Percentiles rank a stretch among this genome's conserved stretches.
Conservation (phyloP, 2,888 invertebrate genomes). For the Fabriciana adippe region DNA sequence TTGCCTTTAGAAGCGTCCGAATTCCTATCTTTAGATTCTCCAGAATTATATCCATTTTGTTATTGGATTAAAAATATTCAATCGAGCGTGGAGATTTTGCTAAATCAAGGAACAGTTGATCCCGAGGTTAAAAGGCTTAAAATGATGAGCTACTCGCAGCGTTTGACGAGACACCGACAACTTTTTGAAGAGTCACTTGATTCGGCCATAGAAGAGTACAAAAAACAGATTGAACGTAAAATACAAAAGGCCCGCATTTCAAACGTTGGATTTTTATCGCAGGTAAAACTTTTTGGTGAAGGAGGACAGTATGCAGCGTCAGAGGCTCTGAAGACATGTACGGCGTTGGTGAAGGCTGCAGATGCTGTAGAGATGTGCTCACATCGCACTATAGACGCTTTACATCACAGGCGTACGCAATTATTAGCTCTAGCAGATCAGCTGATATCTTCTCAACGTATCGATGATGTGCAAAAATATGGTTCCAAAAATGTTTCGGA, state of each 20-base stretch:
- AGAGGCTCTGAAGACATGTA: constrained; percentile 56
- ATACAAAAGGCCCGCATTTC: constrained; percentile 65
- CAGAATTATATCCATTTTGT: constrained; percentile 59
- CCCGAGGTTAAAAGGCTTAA: constrained; percentile 57
- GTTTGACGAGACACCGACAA: constrained; percentile 56
- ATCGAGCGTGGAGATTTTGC: constrained; percentile 48
- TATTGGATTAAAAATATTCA: constrained; percentile 55
- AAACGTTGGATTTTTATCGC: constrained; percentile 60
- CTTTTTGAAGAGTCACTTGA: constrained; percentile 61
- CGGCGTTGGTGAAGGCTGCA: constrained; percentile 51
- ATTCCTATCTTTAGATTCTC: constrained; percentile 52
- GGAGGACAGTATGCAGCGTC: constrained; percentile 59
- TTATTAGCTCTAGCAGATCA: constrained; percentile 56
- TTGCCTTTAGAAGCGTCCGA: constrained; percentile 54
- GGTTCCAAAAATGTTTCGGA: constrained; percentile 42
- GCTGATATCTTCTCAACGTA: constrained; percentile 49
- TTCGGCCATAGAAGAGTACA: constrained; percentile 48
- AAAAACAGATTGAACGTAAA: constrained; percentile 50
- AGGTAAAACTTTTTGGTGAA: constrained; percentile 59
- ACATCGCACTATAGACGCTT: constrained; percentile 47
- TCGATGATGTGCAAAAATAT: constrained; percentile 52
- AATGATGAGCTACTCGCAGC: constrained; percentile 61
- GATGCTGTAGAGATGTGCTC: constrained; percentile 61
- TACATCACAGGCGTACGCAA: constrained; percentile 53
- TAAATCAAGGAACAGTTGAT: constrained; percentile 47